These are phyloP conservation scores for Ectemnius cavifrons DNA, from an alignment of 2,888 invertebrate species.

Conservation along the genomic window DNA sequence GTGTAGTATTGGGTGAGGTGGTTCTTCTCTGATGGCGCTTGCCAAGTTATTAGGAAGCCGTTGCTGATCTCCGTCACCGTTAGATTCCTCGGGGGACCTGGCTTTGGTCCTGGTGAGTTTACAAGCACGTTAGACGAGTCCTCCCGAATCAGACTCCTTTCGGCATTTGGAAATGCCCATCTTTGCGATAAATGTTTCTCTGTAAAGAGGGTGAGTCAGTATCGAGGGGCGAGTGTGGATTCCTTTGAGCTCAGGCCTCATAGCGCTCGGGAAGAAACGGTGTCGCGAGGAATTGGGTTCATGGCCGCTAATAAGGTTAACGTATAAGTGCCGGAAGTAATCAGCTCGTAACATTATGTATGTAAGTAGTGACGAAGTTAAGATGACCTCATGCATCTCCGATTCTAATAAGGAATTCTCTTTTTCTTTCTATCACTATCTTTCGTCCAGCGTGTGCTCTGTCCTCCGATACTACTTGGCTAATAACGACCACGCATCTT, in stretches of 20 bases:
- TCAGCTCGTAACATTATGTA: constrained; percentile 51
- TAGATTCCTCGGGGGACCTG: constrained; percentile 93
- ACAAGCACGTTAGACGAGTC: too few species aligned
- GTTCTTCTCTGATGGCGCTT: constrained; percentile 89
- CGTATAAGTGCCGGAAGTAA: constrained; percentile 55
- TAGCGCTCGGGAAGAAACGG: constrained; percentile 26
- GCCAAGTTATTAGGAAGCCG: constrained; percentile 95
- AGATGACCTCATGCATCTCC: constrained; percentile 56
- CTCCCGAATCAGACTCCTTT: too few species aligned
- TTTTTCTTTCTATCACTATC: too few species aligned
- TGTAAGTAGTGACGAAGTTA: constrained; percentile 44
- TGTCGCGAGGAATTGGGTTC: constrained; percentile 38
- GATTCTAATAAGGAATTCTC: constrained; percentile 42
- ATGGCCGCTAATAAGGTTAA: constrained; percentile 47
- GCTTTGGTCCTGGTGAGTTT: constrained; percentile 87
- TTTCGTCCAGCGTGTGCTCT: too few species aligned
- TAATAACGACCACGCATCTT: too few species aligned
- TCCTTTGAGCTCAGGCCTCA: background rate
- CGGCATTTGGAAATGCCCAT: too few species aligned
- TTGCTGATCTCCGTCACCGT: constrained; percentile 93
- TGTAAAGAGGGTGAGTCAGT: background rate
- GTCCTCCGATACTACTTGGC: too few species aligned
- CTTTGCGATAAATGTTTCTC: background rate
- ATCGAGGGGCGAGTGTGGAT: background rate
- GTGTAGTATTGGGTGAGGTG: constrained; percentile 92